Evolutionary conservation across 2,113 vertebrate species (phyloP).

Genomic region (Tragulus kanchil): DNA sequence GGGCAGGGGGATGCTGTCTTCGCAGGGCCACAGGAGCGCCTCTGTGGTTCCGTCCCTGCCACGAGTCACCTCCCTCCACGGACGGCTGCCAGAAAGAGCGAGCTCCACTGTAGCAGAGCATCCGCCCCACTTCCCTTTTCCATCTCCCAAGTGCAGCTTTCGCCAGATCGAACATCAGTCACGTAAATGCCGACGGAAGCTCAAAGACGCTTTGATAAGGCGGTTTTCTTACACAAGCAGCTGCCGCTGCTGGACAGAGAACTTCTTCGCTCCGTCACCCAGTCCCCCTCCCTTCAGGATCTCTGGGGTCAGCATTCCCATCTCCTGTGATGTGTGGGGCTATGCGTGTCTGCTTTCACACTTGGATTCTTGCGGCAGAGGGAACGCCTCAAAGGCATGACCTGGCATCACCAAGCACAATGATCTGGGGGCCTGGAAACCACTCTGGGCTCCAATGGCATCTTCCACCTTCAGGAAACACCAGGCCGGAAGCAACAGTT

Average conservation of each 20-base stretch:
- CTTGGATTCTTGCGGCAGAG: not conserved
- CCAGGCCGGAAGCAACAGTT: not conserved
- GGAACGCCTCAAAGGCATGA: not conserved
- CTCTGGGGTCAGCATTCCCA: not conserved
- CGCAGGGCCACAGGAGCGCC: not conserved
- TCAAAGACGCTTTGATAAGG: constrained; percentile 60
- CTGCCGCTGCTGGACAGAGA: not conserved
- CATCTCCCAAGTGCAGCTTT: not conserved
- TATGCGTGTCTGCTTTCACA: not conserved
- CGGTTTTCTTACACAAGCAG: constrained; percentile 41
- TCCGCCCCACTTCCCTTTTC: constrained; percentile 45
- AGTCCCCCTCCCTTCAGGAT: not conserved
- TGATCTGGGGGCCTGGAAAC: not conserved
- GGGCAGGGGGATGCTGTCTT: not conserved
- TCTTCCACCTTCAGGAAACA: not conserved
- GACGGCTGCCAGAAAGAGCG: not conserved
- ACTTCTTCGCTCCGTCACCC: not conserved
- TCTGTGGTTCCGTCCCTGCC: not conserved
- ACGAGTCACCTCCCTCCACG: constrained; percentile 5
- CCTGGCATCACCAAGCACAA: not conserved
- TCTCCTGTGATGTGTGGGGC: not conserved
- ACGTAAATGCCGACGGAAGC: not conserved
- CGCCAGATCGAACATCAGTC: not conserved
- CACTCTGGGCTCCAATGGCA: not conserved
- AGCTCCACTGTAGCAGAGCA: not conserved